Evolutionary conservation across 1,140 invertebrate species (phyloP).

Genomic region (Pseudomyrmex sp.): DNA sequence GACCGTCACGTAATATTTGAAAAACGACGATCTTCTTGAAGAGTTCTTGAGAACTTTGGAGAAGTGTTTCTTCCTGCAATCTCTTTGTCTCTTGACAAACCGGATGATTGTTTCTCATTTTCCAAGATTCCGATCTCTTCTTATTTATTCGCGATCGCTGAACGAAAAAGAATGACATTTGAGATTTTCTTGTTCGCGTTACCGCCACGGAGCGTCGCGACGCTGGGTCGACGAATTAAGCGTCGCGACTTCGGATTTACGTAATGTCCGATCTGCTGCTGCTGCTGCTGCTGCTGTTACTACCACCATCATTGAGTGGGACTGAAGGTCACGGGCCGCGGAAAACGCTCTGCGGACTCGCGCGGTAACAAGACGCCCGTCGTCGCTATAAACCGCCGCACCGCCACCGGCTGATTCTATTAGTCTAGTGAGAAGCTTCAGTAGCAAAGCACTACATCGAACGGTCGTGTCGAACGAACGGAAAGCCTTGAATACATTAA

Average conservation of each 20-base stretch:
- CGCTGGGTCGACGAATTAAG: constrained; percentile 45
- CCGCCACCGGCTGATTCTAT: constrained; percentile 3
- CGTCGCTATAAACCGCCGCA: neutral
- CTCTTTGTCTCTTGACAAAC: no score
- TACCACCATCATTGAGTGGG: constrained; percentile 23
- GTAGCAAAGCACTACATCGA: neutral
- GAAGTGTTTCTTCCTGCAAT: neutral
- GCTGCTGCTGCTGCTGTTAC: constrained; percentile 24
- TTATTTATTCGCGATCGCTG: neutral
- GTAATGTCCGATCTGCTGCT: constrained; percentile 42
- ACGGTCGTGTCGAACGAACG: neutral
- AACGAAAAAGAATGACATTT: constrained; percentile 30
- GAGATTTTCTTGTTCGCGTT: neutral
- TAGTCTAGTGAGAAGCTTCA: constrained; percentile 32
- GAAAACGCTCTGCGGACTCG: constrained; percentile 47
- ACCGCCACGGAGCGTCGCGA: constrained; percentile 27
- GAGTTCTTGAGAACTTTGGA: neutral
- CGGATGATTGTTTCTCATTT: neutral
- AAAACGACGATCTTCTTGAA: neutral
- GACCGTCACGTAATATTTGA: neutral
- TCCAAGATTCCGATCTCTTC: neutral
- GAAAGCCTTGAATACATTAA: neutral
- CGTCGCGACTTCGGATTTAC: constrained; percentile 64
- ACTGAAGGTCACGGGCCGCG: constrained; percentile 60
- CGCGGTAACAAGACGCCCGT: constrained; percentile 29